Evolutionary conservation across 1,140 invertebrate species (phyloP).

Genomic region (Ylistrum balloti): DNA sequence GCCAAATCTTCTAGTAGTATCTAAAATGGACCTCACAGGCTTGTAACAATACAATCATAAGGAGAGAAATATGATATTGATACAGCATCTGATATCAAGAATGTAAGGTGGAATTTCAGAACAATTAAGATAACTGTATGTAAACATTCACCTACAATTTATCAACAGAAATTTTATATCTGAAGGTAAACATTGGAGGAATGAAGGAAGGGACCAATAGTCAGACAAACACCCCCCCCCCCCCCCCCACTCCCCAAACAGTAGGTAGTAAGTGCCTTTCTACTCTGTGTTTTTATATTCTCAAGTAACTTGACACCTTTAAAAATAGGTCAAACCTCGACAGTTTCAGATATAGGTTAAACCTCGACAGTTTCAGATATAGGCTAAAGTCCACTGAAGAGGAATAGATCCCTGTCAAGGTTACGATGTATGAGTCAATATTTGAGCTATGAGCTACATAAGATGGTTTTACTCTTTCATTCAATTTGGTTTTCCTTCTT

Average conservation of each 20-base stretch:
- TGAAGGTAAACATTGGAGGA: neutral
- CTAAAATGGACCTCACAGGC: too few species aligned
- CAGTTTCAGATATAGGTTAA: neutral
- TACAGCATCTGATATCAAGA: neutral
- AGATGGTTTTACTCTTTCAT: too few species aligned
- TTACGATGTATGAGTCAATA: too few species aligned
- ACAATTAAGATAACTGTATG: neutral
- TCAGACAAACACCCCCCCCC: neutral
- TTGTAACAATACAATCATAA: too few species aligned
- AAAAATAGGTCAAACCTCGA: neutral
- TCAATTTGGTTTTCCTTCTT: too few species aligned
- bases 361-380: neutral
- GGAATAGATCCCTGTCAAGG: too few species aligned
- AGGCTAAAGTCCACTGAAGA: too few species aligned
- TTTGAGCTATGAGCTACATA: too few species aligned
- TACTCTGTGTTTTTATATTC: neutral
- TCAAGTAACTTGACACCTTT: neutral
- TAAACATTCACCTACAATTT: neutral
- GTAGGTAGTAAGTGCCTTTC: neutral
- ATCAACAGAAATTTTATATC: slow-evolving; percentile 19
- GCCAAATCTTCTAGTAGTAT: too few species aligned
- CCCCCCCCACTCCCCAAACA: too few species aligned
- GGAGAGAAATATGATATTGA: too few species aligned
- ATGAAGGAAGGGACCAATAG: neutral
- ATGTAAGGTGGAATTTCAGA: neutral